phyloP scores from a whole-genome alignment of 2,888 invertebrate genomes.

The Tetheella fluctuosa region DNA sequence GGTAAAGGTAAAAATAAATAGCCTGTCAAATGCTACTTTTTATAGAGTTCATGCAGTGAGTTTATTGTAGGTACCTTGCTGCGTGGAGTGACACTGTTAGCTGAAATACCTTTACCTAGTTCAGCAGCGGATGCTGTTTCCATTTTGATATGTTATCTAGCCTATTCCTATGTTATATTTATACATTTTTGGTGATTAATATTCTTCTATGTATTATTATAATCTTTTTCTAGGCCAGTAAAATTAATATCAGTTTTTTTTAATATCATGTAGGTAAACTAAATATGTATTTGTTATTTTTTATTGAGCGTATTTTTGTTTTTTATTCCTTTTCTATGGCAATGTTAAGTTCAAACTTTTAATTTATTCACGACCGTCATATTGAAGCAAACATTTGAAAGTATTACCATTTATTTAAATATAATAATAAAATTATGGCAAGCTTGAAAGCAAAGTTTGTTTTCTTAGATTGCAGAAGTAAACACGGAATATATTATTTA shows the following conservation, averaged over 20 bases:
- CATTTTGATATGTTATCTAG: no score
- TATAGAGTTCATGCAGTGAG: not conserved
- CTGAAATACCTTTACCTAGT: not conserved
- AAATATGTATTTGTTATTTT: no score
- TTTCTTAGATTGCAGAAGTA: constrained; percentile 28
- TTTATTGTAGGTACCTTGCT: not conserved
- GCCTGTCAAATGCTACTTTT: not conserved
- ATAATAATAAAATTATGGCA: constrained; percentile 40
- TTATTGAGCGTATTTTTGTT: no score
- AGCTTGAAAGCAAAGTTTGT: constrained; percentile 35
- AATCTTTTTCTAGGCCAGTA: no score
- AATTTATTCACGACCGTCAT: constrained; percentile 54
- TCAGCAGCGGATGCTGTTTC: no score
- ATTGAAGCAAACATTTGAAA: constrained; percentile 47
- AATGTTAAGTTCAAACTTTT: constrained; percentile 30
- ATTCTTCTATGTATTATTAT: no score
- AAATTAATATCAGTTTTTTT: no score
- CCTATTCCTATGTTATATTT: no score
- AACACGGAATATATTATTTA: constrained; percentile 24
- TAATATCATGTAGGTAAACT: no score
- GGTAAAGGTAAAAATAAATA: constrained; percentile 4
- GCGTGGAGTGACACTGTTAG: not conserved
- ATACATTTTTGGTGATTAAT: no score
- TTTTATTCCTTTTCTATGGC: not conserved
- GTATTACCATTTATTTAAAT: constrained; percentile 52